These are phyloP conservation scores for Microcebus murinus DNA, from an alignment of 2,113 vertebrate genomes.

Conservation along the genomic window DNA sequence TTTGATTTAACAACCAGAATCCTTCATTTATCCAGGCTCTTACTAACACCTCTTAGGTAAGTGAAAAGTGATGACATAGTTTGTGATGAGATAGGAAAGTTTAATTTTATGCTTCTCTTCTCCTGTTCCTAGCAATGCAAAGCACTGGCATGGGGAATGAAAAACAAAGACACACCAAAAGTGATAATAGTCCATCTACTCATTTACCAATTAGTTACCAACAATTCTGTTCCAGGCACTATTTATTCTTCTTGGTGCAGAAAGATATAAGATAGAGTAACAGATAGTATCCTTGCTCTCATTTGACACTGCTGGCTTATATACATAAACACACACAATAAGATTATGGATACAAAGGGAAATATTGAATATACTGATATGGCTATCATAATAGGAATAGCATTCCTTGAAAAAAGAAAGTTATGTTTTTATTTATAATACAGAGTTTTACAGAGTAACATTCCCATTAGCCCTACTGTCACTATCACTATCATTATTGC, in stretches of 20 bases:
- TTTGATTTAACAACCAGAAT: background rate
- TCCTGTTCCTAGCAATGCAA: background rate
- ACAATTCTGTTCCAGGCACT: background rate
- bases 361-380: background rate
- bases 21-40: background rate
- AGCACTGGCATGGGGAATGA: background rate
- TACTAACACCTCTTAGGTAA: background rate
- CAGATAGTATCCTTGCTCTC: background rate
- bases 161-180: background rate
- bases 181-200: background rate
- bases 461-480: rapidly evolving
- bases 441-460: background rate
- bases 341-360: background rate
- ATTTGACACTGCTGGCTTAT: background rate
- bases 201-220: background rate
- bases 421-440: background rate
- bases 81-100: background rate
- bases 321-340: background rate
- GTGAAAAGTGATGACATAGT: background rate
- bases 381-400: background rate
- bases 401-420: background rate
- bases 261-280: background rate
- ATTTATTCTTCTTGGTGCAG: background rate
- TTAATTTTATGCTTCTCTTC: background rate
- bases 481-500: too few relatives aligned